phyloP scores from a whole-genome alignment of 2,888 invertebrate species.

The Caenorhabditis sp. region DNA sequence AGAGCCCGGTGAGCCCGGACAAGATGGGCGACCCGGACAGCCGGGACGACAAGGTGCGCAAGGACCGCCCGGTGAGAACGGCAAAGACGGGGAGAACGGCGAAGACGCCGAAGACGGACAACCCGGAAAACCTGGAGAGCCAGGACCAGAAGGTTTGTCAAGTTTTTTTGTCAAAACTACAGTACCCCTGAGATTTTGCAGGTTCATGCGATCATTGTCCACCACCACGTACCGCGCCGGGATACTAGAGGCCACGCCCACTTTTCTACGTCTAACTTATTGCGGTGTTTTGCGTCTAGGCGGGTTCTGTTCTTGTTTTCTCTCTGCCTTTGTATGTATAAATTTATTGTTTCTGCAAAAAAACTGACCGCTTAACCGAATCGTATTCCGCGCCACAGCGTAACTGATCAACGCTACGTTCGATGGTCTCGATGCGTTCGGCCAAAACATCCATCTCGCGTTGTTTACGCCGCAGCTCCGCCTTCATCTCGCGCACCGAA shows the following conservation, averaged over 20 bases:
- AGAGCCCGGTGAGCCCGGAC: conserved; percentile 42
- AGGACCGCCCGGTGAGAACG: conserved; percentile 33
- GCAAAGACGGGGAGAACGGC: conserved; percentile 48
- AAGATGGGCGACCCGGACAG: conserved; percentile 47
- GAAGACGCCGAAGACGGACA: conserved; percentile 43
- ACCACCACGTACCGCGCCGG: conserved; percentile 50
- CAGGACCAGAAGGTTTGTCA: too few relatives aligned
- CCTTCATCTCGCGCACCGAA: conserved; percentile 57
- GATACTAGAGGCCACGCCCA: conserved; percentile 27
- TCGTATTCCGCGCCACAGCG: conserved; percentile 66
- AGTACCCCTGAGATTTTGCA: conserved; percentile 1
- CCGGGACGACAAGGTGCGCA: conserved; percentile 48
- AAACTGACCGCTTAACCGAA: conserved; percentile 59
- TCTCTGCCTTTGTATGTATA: not conserved
- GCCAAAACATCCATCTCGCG: conserved; percentile 52
- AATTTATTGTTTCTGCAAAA: not conserved
- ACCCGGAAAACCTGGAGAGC: conserved; percentile 46
- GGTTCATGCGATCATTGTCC: conserved; percentile 53
- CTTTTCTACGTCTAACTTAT: conserved; percentile 4
- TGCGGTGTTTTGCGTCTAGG: not conserved
- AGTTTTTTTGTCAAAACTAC: too few relatives aligned
- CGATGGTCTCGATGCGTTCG: conserved; percentile 61
- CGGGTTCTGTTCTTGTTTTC: not conserved
- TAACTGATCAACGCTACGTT: conserved; percentile 62
- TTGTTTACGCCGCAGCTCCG: conserved; percentile 60